Evolutionary conservation across 2,888 invertebrate species (phyloP), one percentile per base, ranked within the genome.

Genomic region (Megamerina dolium): DNA sequence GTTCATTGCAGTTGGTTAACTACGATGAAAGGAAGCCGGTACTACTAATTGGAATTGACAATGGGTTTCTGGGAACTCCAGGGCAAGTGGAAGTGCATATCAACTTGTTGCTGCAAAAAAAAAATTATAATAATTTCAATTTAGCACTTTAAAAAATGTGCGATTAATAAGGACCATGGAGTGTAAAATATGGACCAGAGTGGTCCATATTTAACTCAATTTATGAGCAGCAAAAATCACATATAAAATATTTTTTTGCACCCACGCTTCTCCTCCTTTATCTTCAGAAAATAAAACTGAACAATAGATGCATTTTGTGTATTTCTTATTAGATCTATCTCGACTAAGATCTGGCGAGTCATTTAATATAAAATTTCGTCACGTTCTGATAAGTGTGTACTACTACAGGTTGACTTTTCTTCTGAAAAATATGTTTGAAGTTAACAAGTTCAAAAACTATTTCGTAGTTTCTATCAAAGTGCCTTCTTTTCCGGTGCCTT

Each of bases 371-470:
- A n/a, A n/a, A n/a, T n/a, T n/a, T 17, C 38, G 34, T 45, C 37
- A 32, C 37, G 40, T 45, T 45, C 45, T 41, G 37, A 41, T 29
- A n/a, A n/a, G n/a, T n/a, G n/a, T n/a, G n/a, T n/a, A n/a, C n/a
- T n/a, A n/a, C n/a, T n/a, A n/a, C n/a, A n/a, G n/a, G n/a, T n/a
- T 29, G 26, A 30, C 35, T 27, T 32, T 23, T 30, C 30, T 30
- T 30, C 5, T 30, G 30, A 12, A 30, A 30, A 13, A 30, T 30
- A 30, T 30, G 14, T 5, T n/a, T n/a, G n/a, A n/a, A n/a, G n/a
- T n/a, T n/a, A n/a, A n/a, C n/a, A n/a, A n/a, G n/a, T n/a, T n/a
- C n/a, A n/a, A n/a, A n/a, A n/a, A n/a, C n/a, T n/a, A n/a, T n/a
- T n/a, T n/a, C n/a, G n/a, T n/a, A n/a, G n/a, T n/a, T n/a, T n/a